These are phyloP conservation scores for Luperina nickerlii DNA, from an alignment of 2,888 invertebrate species.

Conservation along the genomic window DNA sequence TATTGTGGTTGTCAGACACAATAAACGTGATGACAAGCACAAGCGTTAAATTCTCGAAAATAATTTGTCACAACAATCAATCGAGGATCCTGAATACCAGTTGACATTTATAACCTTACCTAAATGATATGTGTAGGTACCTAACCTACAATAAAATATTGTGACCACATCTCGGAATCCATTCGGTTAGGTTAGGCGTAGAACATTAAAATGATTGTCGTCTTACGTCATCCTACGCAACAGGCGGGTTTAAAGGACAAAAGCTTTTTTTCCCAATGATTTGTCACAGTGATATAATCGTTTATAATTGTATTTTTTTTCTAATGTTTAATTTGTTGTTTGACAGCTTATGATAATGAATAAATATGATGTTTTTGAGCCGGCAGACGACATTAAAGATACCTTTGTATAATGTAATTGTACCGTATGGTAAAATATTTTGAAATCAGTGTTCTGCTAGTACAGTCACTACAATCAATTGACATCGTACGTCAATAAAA, in stretches of 20 bases:
- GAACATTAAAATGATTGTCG: constrained; percentile 38
- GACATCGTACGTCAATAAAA: neutral
- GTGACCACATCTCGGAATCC: constrained; percentile 23
- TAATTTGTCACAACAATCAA: constrained; percentile 47
- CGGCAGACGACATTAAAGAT: neutral
- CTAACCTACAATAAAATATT: constrained; percentile 29
- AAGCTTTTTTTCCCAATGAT: constrained; percentile 14
- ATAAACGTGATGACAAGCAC: constrained; percentile 30
- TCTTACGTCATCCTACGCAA: constrained; percentile 49
- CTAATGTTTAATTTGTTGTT: constrained; percentile 21
- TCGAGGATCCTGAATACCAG: constrained; percentile 23
- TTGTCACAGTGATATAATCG: constrained; percentile 14
- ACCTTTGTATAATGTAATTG: neutral
- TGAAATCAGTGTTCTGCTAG: neutral
- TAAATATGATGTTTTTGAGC: neutral
- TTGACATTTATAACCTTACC: constrained; percentile 46
- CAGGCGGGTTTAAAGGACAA: constrained; percentile 27
- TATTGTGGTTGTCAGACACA: constrained; percentile 8
- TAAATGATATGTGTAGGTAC: constrained; percentile 33
- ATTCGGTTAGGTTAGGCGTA: constrained; percentile 35
- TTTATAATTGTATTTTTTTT: neutral
- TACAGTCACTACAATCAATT: neutral
- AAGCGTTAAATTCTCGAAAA: constrained; percentile 17
- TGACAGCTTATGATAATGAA: constrained; percentile 35
- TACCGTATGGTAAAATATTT: constrained; percentile 1